Evolutionary conservation across 1,140 invertebrate genomes (phyloP).

Genomic region (Drosophila nikananu): DNA sequence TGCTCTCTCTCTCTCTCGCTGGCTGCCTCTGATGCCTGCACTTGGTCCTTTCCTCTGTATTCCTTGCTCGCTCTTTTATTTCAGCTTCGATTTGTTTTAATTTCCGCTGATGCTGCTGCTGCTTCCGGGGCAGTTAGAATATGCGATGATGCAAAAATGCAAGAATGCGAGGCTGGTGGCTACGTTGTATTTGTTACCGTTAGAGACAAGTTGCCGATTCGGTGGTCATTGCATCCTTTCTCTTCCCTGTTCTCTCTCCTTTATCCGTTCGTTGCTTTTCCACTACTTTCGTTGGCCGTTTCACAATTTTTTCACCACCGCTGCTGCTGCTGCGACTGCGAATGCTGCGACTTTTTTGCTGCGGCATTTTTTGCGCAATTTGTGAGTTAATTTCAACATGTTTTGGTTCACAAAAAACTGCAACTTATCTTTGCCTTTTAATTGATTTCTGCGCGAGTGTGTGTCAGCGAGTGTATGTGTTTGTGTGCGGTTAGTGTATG

Average conservation of each 20-base stretch:
- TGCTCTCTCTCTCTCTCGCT: constrained; percentile 11
- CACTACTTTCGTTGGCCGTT: constrained; percentile 60
- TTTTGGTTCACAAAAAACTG: constrained; percentile 32
- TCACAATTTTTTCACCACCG: constrained; percentile 67
- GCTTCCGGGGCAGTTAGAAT: constrained; percentile 53
- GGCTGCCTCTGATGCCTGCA: not conserved
- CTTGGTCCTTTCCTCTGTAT: constrained; percentile 12
- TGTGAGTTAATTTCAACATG: constrained; percentile 69
- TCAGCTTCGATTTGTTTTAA: constrained; percentile 69
- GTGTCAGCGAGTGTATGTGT: constrained; percentile 32
- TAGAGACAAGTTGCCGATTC: constrained; percentile 74
- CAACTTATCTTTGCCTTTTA: constrained; percentile 42
- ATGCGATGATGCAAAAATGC: constrained; percentile 32
- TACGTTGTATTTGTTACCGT: constrained; percentile 39
- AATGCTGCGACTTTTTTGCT: constrained; percentile 41
- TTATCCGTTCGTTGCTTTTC: constrained; percentile 34
- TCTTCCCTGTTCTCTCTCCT: constrained; percentile 19
- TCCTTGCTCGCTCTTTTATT: constrained; percentile 26
- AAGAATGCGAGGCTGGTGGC: constrained; percentile 31
- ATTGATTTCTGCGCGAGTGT: constrained; percentile 79
- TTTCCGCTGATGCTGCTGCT: constrained; percentile 67
- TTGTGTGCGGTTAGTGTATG: constrained; percentile 23
- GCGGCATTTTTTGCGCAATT: constrained; percentile 80
- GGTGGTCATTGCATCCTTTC: constrained; percentile 76
- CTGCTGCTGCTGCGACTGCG: constrained; percentile 18